Percentiles rank a stretch among this genome's conserved stretches.
These are phyloP conservation scores for Amaurobius ferox DNA, from an alignment of 2,888 invertebrate genomes.

Conservation along the genomic window DNA sequence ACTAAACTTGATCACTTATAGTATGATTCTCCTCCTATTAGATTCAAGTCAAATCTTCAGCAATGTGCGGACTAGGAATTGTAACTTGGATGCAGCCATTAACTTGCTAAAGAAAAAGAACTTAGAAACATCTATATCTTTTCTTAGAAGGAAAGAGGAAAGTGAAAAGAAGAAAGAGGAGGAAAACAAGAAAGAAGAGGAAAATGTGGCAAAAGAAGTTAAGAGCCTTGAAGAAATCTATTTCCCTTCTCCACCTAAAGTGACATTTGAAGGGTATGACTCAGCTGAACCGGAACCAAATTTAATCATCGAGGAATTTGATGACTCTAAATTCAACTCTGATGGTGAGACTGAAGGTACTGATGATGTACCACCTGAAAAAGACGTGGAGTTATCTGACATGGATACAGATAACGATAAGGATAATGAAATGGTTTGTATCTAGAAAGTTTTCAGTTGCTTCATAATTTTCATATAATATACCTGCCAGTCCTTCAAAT, in stretches of 20 bases:
- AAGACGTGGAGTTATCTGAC: neutral
- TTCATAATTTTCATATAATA: too few relatives aligned
- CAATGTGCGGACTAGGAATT: neutral
- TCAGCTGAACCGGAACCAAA: slow-evolving; percentile 77
- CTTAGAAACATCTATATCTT: neutral
- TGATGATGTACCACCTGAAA: slow-evolving; percentile 24
- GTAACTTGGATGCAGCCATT: slow-evolving; percentile 15
- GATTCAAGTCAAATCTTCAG: slow-evolving; percentile 20
- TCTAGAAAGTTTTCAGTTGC: too few relatives aligned
- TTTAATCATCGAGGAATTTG: slow-evolving; percentile 5
- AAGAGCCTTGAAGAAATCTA: slow-evolving; percentile 49
- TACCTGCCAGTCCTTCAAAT: too few relatives aligned
- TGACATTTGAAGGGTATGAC: slow-evolving; percentile 52
- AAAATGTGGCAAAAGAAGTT: neutral
- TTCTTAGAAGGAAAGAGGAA: neutral
- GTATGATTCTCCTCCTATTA: neutral
- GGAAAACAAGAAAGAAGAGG: neutral
- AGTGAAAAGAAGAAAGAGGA: neutral
- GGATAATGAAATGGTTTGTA: slow-evolving; percentile 52
- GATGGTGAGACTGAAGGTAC: slow-evolving; percentile 79
- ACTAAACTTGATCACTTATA: too few relatives aligned
- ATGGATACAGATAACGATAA: neutral
- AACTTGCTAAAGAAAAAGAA: slow-evolving; percentile 25
- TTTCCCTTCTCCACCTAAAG: slow-evolving; percentile 49
- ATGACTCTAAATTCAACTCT: slow-evolving; percentile 62